These are phyloP conservation scores for Erithacus rubecula DNA, from an alignment of 2,797 vertebrate species.

Conservation along the genomic window DNA sequence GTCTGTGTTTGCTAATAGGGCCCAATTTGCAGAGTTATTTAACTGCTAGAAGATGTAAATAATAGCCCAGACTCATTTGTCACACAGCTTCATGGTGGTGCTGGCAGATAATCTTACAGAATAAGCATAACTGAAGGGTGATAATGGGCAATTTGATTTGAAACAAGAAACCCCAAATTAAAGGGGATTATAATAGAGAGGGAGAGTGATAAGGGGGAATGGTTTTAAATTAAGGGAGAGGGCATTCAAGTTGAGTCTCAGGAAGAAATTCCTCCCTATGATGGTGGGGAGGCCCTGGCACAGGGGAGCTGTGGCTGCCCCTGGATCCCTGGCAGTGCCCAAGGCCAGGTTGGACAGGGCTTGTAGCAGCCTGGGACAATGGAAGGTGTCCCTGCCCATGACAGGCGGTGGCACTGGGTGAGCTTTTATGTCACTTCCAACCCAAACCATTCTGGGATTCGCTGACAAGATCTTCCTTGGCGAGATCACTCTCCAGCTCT, in stretches of 20 bases:
- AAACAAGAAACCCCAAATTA: background rate
- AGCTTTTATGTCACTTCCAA: background rate
- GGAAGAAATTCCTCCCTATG: background rate
- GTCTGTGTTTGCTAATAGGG: background rate
- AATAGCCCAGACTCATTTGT: background rate
- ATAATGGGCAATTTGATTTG: background rate
- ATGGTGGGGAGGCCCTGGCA: background rate
- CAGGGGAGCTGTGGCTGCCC: background rate
- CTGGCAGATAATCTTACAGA: background rate
- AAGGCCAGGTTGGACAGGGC: background rate
- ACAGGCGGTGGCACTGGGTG: too few relatives aligned
- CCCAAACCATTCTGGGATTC: background rate
- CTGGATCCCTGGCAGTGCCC: background rate
- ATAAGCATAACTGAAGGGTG: background rate
- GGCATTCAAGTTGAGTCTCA: background rate
- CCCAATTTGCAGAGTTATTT: background rate
- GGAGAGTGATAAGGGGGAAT: background rate
- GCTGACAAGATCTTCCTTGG: background rate
- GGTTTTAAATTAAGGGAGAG: background rate
- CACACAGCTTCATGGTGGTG: background rate
- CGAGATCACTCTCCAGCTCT: background rate
- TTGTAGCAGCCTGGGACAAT: fast-evolving
- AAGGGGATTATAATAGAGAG: background rate
- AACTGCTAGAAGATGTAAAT: background rate
- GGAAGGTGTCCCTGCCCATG: background rate